Conservation (phyloP, 2,797 vertebrate species). For the Ptychobarbus kaznakovi region DNA sequence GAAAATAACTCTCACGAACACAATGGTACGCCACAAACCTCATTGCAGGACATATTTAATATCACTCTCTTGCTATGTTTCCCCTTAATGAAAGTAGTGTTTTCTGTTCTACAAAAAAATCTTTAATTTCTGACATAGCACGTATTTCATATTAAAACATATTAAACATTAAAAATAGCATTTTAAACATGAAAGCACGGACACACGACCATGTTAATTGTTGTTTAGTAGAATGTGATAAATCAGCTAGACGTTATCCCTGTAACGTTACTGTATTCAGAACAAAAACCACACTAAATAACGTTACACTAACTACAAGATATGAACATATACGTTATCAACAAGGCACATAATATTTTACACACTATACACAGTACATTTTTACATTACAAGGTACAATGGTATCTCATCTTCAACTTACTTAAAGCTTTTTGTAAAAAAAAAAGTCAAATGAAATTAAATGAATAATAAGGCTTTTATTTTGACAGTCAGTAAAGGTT, state of each 20-base stretch:
- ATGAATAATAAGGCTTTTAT: constrained; percentile 10
- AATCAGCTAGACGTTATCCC: not conserved
- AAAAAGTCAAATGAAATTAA: not conserved
- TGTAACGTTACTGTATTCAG: not conserved
- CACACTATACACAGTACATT: not conserved
- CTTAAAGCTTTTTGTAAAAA: not conserved
- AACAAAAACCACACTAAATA: not conserved
- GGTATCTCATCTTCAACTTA: not conserved
- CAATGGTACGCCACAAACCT: not conserved
- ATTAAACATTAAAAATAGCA: not conserved
- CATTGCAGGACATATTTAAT: not conserved
- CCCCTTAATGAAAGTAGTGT: not conserved
- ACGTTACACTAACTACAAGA: not conserved
- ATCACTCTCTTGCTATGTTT: not conserved
- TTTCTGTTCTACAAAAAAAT: not conserved
- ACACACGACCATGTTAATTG: too few relatives aligned
- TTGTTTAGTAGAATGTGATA: not conserved
- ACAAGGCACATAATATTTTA: not conserved
- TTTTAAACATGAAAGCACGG: not conserved
- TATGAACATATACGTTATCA: not conserved
- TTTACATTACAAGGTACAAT: not conserved
- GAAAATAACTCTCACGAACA: not conserved
- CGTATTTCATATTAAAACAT: not conserved
- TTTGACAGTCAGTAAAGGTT: constrained; percentile 3
- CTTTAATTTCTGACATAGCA: not conserved